These are phyloP conservation scores for Stichodactyla helianthus DNA, from an alignment of 64 coral and sea anemone species.

Conservation along the genomic window DNA sequence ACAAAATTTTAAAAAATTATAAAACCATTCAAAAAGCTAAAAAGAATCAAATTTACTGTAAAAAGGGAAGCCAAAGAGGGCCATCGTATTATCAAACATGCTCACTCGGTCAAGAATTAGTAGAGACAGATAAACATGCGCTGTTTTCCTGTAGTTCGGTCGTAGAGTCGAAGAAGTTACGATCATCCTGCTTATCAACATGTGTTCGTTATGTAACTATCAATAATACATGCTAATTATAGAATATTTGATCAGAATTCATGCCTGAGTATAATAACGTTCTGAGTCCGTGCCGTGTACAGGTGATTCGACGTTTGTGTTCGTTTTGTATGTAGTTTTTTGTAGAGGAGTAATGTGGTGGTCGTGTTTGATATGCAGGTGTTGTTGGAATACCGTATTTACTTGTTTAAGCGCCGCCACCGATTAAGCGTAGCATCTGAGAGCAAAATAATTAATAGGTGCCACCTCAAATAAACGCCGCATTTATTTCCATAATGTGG, in stretches of 20 bases:
- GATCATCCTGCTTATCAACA: constrained; percentile 41
- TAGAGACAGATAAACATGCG: not conserved
- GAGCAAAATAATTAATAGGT: too few species aligned
- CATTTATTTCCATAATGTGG: too few species aligned
- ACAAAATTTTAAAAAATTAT: not conserved
- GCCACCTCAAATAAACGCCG: too few species aligned
- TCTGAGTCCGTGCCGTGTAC: not conserved
- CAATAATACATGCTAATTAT: constrained; percentile 4
- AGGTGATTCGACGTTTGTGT: not conserved
- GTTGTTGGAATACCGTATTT: not conserved
- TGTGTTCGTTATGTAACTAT: constrained; percentile 3
- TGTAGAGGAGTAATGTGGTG: not conserved
- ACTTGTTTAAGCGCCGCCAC: too few species aligned
- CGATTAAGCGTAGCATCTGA: too few species aligned
- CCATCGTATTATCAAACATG: not conserved
- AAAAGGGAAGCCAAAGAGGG: not conserved
- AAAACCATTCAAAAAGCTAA: too few species aligned
- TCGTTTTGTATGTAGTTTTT: not conserved
- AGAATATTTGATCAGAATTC: not conserved
- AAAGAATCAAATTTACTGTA: too few species aligned
- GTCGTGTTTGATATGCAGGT: not conserved
- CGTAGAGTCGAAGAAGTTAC: constrained; percentile 21
- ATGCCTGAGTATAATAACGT: not conserved
- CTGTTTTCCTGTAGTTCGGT: constrained; percentile 12
- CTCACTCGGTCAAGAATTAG: not conserved